Base-by-base conservation (phyloP, 2,797 vertebrate genomes). In the Xyrichtys novacula region DNA sequence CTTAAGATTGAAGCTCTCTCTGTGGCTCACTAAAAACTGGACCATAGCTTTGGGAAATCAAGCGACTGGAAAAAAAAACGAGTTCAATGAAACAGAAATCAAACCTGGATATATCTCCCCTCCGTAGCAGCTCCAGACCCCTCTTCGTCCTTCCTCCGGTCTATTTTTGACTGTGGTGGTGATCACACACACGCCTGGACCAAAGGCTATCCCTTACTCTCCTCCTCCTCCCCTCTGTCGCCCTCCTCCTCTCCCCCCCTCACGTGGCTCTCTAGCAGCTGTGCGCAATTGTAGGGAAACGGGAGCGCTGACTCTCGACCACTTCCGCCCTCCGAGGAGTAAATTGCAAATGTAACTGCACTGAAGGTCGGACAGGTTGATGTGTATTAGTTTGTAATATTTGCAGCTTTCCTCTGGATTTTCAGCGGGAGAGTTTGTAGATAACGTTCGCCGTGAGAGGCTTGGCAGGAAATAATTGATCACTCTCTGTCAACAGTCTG, bases 221-320 rank as follows among this genome's bases (percentile, higher is more conserved):
- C 17, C 3, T 1, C 3, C 2, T 16, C 40, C 23, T 40, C 43
- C 0, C 20, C 9, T 19, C 40, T 3, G 26, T 1, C 17, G 0
- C 31, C 42, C 32, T 54, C 79, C 3, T 3, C 19, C 42, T 34
- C 48, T 39, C 15, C 1, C 31, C 42, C 34, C 61, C 79, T 80
- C 74, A 83, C 71, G 53, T 71, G 68, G 28, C 40, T 32, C 11
- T 53, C 11, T 0, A 10, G 3, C 63, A 16, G 40, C 22, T 23
- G 22, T 16, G 15, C 7, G 2, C 16, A 6, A 5, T 34, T 2
- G 17, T n/a, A 17, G 31, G 22, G 20, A 28, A 46, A 44, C 5
- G 20, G 22, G 10, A 64, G 38, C 1, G 19, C 17, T 12, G 29
- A 20, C 31, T 2, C 3, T 12, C 5, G 9, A 1, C 20, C 28